These are phyloP conservation scores for Pampus argenteus DNA, from an alignment of 2,797 vertebrate species.

Conservation along the genomic window DNA sequence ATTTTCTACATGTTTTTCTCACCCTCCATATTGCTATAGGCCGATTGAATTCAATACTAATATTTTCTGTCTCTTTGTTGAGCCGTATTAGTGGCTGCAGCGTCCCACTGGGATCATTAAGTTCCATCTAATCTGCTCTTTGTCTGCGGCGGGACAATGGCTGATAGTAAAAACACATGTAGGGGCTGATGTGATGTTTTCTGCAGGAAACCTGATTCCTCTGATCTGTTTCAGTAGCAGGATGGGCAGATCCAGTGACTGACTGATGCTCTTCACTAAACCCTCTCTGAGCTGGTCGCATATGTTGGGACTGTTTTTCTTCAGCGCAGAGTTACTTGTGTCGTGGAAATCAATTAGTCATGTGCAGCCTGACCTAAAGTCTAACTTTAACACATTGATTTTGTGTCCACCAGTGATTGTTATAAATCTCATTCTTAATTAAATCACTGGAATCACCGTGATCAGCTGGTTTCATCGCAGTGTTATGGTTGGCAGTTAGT, in stretches of 20 bases:
- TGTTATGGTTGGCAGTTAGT: no score
- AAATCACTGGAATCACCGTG: neutral
- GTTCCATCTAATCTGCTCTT: constrained; percentile 44
- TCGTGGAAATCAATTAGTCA: constrained; percentile 8
- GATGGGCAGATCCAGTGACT: neutral
- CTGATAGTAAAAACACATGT: constrained; percentile 23
- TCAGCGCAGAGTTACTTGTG: neutral
- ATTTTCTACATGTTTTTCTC: neutral
- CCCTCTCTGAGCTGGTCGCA: neutral
- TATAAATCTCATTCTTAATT: no score
- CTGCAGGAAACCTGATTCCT: constrained; percentile 25
- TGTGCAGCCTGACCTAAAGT: no score
- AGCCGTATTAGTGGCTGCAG: neutral
- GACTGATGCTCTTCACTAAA: constrained; percentile 3
- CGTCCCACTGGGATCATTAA: constrained; percentile 43
- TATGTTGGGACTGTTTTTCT: neutral
- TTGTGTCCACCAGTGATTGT: no score
- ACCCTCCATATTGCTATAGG: neutral
- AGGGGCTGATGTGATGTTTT: constrained; percentile 13
- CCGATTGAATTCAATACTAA: constrained; percentile 16
- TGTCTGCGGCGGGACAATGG: constrained; percentile 21
- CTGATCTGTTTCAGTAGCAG: neutral
- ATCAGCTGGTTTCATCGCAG: no score
- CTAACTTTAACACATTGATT: neutral
- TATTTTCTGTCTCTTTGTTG: constrained; percentile 1